Evolutionary conservation across 2,113 vertebrate species (phyloP), one percentile per base, ranked within the genome.

Genomic region (Oncorhynchus mykiss): DNA sequence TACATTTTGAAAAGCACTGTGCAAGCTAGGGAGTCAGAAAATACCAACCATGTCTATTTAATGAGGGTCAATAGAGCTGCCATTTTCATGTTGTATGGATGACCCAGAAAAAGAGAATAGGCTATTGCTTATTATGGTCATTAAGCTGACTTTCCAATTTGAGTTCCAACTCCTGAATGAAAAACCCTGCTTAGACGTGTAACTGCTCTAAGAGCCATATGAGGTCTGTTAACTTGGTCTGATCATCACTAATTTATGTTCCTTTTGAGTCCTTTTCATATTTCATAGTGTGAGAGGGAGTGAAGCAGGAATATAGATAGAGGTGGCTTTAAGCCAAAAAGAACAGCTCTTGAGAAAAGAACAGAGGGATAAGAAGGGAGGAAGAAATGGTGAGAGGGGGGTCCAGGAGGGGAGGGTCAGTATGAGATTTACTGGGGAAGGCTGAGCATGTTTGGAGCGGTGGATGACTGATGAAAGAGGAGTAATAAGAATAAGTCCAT

Each of bases 121-220:
- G 49, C 49, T 73, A 68, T 60, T 66, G 64, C 72, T 68, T 73
- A 27, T 49, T 16, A 20, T 48, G 65, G 27, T 59, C 64, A 78
- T 45, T 69, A 73, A 70, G 29, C 48, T 73, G 65, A 78, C 70
- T 59, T 60, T 66, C 72, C 65, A 78, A 68, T 78, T 73, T 78
- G 24, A 78, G 66, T 16, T 39, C 29, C 31, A 71, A 49, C 31
- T 18, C 31, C 57, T 8, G 22, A 14, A 31, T 25, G 72, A 22
- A 65, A 18, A 62, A 39, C 39, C 39, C 39, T 12, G 39, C 39
- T 45, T 45, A 11, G 34, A 67, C 31, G 20, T 49, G 65, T 18
- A 29, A 25, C 22, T 51, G 39, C 39, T 27, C 73, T 45, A 7
- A 14, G 3, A 31, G 60, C 59, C 49, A 68, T 39, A 68, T n/a